phyloP scores from a whole-genome alignment of 1,140 invertebrate genomes.

The Neodiprion pinetum region DNA sequence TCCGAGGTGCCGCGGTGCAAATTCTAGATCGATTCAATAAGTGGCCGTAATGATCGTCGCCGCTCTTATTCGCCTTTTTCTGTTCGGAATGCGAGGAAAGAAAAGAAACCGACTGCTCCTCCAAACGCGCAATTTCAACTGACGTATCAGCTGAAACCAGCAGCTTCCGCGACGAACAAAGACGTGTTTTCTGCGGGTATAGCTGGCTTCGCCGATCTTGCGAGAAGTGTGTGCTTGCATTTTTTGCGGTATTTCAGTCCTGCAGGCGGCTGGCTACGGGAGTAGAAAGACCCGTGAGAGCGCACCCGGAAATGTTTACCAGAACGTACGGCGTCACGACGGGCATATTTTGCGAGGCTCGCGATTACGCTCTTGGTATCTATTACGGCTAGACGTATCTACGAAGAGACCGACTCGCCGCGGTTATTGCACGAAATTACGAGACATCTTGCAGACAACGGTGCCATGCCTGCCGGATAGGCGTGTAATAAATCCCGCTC shows the following conservation, averaged over 20 bases:
- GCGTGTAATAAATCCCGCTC: too few species aligned
- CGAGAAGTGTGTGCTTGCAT: background rate
- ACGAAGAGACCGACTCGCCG: too few species aligned
- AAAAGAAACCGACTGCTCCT: too few species aligned
- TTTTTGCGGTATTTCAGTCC: background rate
- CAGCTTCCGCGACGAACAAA: background rate
- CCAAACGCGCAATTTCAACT: background rate
- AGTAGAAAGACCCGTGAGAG: background rate
- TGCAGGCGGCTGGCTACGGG: background rate
- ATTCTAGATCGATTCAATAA: too few species aligned
- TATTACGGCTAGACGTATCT: background rate
- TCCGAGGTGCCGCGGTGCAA: too few species aligned
- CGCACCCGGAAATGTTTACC: constrained; percentile 1
- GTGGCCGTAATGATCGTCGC: too few species aligned
- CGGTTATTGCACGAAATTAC: too few species aligned
- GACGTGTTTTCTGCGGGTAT: background rate
- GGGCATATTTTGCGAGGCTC: background rate
- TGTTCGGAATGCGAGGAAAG: too few species aligned
- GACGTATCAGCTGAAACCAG: background rate
- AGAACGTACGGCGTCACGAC: background rate
- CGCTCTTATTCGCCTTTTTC: too few species aligned
- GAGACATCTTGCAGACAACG: too few species aligned
- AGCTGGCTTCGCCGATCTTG: background rate
- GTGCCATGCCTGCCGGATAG: too few species aligned
- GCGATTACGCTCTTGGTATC: background rate